These are phyloP conservation scores for Bungarus multicinctus DNA, from an alignment of 2,113 vertebrate species.

Conservation along the genomic window DNA sequence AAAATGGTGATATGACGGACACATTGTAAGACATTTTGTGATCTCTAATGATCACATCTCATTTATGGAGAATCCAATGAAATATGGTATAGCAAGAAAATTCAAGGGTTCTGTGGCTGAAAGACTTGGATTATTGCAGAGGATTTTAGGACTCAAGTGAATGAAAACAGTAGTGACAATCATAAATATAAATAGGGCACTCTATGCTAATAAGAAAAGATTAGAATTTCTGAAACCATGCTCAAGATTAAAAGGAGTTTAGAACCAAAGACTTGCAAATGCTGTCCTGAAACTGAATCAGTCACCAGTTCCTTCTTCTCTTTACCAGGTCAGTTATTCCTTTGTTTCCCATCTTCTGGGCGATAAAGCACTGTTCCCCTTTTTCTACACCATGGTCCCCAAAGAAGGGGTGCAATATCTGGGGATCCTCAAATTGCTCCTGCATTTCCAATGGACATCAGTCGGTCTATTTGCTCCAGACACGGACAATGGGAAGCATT, in stretches of 20 bases:
- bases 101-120: neutral
- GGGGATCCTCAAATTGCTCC: neutral
- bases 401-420: neutral
- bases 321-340: neutral
- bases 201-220: neutral
- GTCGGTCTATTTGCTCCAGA: neutral
- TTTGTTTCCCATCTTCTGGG: neutral
- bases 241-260: neutral
- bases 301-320: neutral
- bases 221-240: neutral
- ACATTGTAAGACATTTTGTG: neutral
- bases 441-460: neutral
- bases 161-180: neutral
- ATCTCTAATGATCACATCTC: rapidly evolving
- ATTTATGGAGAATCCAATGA: neutral
- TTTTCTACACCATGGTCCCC: neutral
- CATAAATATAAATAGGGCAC: neutral
- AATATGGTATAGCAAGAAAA: neutral
- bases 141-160: neutral
- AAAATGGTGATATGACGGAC: neutral
- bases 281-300: neutral
- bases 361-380: neutral
- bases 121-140: neutral
- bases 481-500: neutral
- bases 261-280: neutral